Evolutionary conservation across 1,140 invertebrate species (phyloP).

Genomic region (Drosophila fuyamai): DNA sequence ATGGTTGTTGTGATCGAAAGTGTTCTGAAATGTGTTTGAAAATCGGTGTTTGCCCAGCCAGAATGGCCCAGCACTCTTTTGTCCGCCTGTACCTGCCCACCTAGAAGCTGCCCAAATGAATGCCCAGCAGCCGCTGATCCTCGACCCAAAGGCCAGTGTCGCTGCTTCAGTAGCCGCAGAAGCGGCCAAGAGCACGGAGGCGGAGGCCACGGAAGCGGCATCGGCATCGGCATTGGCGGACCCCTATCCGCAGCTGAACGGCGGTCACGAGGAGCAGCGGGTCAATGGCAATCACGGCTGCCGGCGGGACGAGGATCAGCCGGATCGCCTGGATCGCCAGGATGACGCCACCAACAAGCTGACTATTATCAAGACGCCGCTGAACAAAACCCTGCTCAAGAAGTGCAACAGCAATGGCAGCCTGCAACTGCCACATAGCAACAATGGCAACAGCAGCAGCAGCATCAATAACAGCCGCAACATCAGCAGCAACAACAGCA

Average conservation of each 20-base stretch:
- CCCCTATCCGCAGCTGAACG: constrained; percentile 13
- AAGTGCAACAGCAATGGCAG: constrained; percentile 69
- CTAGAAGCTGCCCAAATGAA: constrained; percentile 50
- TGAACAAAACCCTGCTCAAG: constrained; percentile 78
- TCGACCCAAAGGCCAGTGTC: constrained; percentile 26
- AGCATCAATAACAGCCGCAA: constrained; percentile 55
- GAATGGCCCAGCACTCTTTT: constrained; percentile 45
- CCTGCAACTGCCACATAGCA: constrained; percentile 24
- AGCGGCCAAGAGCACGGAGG: constrained; percentile 7
- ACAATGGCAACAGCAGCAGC: constrained; percentile 45
- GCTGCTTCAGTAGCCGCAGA: constrained; percentile 6
- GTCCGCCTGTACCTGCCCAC: constrained; percentile 50
- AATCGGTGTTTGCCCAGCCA: constrained; percentile 32
- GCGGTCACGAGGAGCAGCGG: constrained; percentile 26
- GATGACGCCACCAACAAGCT: constrained; percentile 44
- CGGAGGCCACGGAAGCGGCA: neutral
- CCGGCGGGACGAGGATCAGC: constrained; percentile 20
- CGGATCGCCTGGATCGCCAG: constrained; percentile 9
- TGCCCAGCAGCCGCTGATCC: constrained; percentile 41
- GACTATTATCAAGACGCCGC: constrained; percentile 79
- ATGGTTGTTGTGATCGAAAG: constrained; percentile 16
- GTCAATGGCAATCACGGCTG: constrained; percentile 27
- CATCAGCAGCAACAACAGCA: constrained; percentile 46
- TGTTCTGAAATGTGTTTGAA: constrained; percentile 18
- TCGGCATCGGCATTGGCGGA: neutral